Percentiles rank a stretch among this genome's conserved stretches.
phyloP scores from a whole-genome alignment of 1,140 invertebrate species.

The Drosophila novamexicana region DNA sequence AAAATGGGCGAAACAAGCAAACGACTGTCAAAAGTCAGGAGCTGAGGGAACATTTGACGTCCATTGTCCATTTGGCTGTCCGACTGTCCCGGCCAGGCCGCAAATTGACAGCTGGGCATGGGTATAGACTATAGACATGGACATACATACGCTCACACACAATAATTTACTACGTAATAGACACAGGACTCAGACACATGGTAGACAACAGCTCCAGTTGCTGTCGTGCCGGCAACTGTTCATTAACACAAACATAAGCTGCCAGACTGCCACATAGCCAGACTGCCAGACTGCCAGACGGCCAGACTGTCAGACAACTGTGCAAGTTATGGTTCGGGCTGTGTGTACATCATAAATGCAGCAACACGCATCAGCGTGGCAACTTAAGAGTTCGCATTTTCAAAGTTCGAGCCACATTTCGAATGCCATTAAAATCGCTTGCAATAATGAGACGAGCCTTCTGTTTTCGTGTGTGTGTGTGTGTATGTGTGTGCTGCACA shows the following conservation, averaged over 20 bases:
- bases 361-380: slow-evolving; percentile 21
- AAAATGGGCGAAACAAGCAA: slow-evolving; percentile 64
- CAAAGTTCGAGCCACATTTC: slow-evolving; percentile 32
- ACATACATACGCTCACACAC: slow-evolving; percentile 64
- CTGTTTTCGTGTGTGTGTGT: slow-evolving; percentile 11
- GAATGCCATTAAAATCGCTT: slow-evolving; percentile 67
- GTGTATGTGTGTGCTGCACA: slow-evolving; percentile 23
- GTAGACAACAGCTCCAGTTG: slow-evolving; percentile 62
- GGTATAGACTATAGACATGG: slow-evolving; percentile 39
- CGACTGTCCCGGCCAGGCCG: slow-evolving; percentile 34
- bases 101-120: slow-evolving; percentile 70
- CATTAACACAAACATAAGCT: slow-evolving; percentile 81
- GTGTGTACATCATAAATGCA: slow-evolving; percentile 19
- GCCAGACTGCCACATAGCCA: slow-evolving; percentile 37
- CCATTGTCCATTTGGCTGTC: slow-evolving; percentile 37
- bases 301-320: slow-evolving; percentile 1
- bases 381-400: slow-evolving; percentile 31
- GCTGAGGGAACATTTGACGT: slow-evolving; percentile 9
- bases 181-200: slow-evolving; percentile 60
- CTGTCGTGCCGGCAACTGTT: slow-evolving; percentile 54
- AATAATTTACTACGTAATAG: slow-evolving; percentile 80
- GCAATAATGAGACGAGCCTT: slow-evolving; percentile 42
- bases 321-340: slow-evolving; percentile 10
- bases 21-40: slow-evolving; percentile 72
- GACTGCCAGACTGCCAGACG: slow-evolving; percentile 16